Conservation (phyloP, 2,888 invertebrate species). For the Yponomeuta evonymella region DNA sequence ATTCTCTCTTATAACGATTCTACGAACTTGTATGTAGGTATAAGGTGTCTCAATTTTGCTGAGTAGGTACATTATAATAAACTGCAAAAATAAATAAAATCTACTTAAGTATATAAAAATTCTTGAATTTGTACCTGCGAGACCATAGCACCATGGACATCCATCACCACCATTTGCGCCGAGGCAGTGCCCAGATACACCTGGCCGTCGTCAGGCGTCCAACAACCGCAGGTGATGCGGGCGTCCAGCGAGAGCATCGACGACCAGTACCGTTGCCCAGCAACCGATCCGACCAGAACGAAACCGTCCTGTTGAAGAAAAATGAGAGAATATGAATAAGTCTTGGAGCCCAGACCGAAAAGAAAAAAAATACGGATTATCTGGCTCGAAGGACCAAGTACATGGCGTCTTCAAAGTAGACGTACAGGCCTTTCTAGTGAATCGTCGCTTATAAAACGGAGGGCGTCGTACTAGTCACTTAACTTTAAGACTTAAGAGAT, state of each 20-base stretch:
- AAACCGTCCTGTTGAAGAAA: slow-evolving; percentile 88
- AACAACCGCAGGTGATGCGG: slow-evolving; percentile 96
- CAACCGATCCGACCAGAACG: slow-evolving; percentile 97
- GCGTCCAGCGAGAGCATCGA: slow-evolving; percentile 96
- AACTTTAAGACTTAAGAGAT: not conserved
- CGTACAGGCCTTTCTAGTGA: too few species aligned
- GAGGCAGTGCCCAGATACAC: slow-evolving; percentile 97
- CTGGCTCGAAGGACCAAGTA: not conserved
- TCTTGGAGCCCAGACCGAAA: not conserved
- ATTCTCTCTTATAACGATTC: too few species aligned
- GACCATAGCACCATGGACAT: slow-evolving; percentile 96
- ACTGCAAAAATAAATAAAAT: too few species aligned
- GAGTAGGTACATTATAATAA: too few species aligned
- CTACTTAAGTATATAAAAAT: too few species aligned
- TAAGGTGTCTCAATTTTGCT: too few species aligned
- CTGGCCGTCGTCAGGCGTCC: slow-evolving; percentile 98
- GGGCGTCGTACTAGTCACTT: not conserved
- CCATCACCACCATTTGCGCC: slow-evolving; percentile 97
- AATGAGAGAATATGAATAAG: not conserved
- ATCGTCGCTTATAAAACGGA: not conserved
- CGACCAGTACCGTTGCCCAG: slow-evolving; percentile 98
- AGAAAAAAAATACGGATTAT: not conserved
- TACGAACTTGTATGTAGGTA: too few species aligned
- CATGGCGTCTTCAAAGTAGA: not conserved
- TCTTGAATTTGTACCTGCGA: slow-evolving; percentile 77